These are phyloP conservation scores for Saimiri boliviensis DNA, from an alignment of 2,113 vertebrate genomes.

Conservation along the genomic window DNA sequence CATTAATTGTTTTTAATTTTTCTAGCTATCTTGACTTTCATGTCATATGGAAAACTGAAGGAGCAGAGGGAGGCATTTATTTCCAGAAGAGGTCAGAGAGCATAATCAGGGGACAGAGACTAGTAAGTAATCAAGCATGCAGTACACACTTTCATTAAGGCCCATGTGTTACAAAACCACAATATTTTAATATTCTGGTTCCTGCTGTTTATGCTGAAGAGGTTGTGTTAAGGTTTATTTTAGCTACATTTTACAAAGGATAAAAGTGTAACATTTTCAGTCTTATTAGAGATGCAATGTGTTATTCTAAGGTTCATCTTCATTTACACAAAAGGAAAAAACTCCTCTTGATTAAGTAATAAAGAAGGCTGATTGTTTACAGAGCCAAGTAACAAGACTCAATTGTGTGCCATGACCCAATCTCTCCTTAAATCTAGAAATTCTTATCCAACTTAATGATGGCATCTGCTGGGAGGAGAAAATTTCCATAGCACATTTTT, in stretches of 20 bases:
- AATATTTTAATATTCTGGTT: conserved; percentile 71
- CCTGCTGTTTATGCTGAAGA: conserved; percentile 59
- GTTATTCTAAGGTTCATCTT: conserved; percentile 68
- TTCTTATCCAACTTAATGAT: conserved; percentile 64
- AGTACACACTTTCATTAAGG: conserved; percentile 67
- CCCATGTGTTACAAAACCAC: conserved; percentile 65
- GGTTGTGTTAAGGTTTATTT: conserved; percentile 55
- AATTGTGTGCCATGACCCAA: conserved; percentile 40
- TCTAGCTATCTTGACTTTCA: conserved; percentile 59
- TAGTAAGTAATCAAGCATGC: conserved; percentile 72
- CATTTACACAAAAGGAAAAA: conserved; percentile 66
- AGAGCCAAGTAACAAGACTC: conserved; percentile 70
- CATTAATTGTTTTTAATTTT: conserved; percentile 69
- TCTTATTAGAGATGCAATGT: conserved; percentile 35
- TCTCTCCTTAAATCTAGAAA: conserved; percentile 61
- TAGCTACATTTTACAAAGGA: conserved; percentile 46
- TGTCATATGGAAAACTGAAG: conserved; percentile 68
- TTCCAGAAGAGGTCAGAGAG: conserved; percentile 71
- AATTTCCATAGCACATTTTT: conserved; percentile 63
- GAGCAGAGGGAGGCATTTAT: conserved; percentile 61
- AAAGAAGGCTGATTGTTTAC: conserved; percentile 76
- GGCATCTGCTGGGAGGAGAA: conserved; percentile 65
- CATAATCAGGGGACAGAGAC: conserved; percentile 61
- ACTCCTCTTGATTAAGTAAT: conserved; percentile 74
- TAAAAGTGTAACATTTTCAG: conserved; percentile 46